Evolutionary conservation across 1,140 invertebrate species (phyloP).

Genomic region (Notospermus geniculatus): DNA sequence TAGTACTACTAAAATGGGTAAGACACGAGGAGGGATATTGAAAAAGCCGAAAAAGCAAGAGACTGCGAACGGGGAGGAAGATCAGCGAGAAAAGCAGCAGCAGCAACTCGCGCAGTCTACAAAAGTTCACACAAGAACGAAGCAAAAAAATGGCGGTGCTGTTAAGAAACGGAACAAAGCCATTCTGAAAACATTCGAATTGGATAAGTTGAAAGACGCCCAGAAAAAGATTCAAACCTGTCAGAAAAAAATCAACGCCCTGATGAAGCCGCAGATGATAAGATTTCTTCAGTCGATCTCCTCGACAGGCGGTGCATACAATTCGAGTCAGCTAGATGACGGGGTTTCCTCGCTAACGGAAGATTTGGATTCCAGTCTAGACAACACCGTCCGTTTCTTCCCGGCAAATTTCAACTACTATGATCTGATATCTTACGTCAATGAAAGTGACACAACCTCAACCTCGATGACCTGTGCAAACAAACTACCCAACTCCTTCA

Average conservation of each 20-base stretch:
- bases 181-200: constrained; percentile 5
- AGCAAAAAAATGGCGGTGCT: background rate
- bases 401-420: constrained; percentile 8
- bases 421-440: constrained; percentile 2
- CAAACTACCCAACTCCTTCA: constrained; percentile 8
- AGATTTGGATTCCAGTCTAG: background rate
- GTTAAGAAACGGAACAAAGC: constrained; percentile 9
- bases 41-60: background rate
- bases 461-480: background rate
- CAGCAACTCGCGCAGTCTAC: background rate
- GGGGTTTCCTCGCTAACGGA: constrained; percentile 1
- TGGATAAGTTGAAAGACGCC: constrained; percentile 10
- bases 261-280: constrained; percentile 9
- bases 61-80: background rate
- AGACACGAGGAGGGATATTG: constrained; percentile 5
- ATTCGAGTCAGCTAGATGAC: background rate
- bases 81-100: background rate
- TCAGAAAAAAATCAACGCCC: constrained; percentile 1
- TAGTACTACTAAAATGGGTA: constrained; percentile 3
- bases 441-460: constrained; percentile 1
- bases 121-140: background rate
- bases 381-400: background rate
- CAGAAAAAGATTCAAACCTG: constrained; percentile 7
- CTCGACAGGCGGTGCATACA: constrained; percentile 1
- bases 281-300: constrained; percentile 4